Evolutionary conservation across 2,888 invertebrate genomes (phyloP), one percentile per base, ranked within the genome.

Genomic region (Zygothrica quintamaculata): DNA sequence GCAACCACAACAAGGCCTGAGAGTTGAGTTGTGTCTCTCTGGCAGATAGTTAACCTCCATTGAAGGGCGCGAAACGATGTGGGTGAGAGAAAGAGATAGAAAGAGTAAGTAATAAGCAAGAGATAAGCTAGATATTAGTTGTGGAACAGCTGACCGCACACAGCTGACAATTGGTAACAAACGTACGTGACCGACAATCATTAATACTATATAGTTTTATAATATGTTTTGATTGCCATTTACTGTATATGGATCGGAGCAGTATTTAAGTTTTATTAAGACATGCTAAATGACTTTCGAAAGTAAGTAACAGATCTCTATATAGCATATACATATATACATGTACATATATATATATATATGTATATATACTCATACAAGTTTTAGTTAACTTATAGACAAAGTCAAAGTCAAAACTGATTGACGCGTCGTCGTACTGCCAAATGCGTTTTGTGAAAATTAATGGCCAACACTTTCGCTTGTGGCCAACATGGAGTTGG

Each of bases 251-350:
- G 80, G 80, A 82, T 85, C 85, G 70, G 18, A 22, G 18, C 18
- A 22, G 18, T 77, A 76, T 81, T 81, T 69, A 66, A 74, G 81
- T 86, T 86, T 70, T 66, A 84, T 82, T 84, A 77, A 84, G 84
- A 80, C 84, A 86, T 80, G 69, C 76, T 84, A 84, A 84, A 84
- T 82, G 77, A 70, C 66, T 84, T 84, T 82, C 81, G 82, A 82
- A 82, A 86, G 81, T 86, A 51, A 43, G 39, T 42, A 13, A 6
- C 37, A 39, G 25, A n/a, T 37, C 8, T n/a, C n/a, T n/a, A n/a
- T n/a, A n/a, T n/a, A n/a, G n/a, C n/a, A n/a, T n/a, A n/a, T n/a
- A n/a, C n/a, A n/a, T n/a, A n/a, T n/a, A n/a, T n/a, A n/a, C n/a
- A n/a, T n/a, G n/a, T n/a, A n/a, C n/a, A n/a, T n/a, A n/a, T n/a